phyloP scores from a whole-genome alignment of 1,140 invertebrate species.

The Eupristina koningsbergeri region DNA sequence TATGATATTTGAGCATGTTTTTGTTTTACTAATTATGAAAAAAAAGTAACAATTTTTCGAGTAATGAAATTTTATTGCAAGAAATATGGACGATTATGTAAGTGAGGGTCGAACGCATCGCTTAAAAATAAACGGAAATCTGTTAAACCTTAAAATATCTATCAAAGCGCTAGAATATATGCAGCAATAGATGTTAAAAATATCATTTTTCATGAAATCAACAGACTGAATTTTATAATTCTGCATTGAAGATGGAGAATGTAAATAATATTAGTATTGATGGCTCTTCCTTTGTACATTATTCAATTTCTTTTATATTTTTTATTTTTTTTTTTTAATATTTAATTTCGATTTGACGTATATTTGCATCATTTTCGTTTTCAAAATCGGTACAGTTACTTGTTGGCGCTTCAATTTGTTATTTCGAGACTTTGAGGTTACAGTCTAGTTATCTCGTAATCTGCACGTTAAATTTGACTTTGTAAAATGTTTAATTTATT shows the following conservation, averaged over 20 bases:
- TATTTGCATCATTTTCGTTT: background rate
- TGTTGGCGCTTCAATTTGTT: conserved; percentile 21
- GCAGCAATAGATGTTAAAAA: conserved; percentile 32
- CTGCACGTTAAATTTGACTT: conserved; percentile 22
- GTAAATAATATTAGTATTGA: background rate
- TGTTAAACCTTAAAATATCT: conserved; percentile 46
- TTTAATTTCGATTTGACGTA: conserved; percentile 14
- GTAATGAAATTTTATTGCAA: background rate
- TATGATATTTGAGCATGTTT: too few species aligned
- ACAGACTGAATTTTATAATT: background rate
- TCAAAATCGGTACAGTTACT: background rate
- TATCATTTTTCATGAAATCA: conserved; percentile 34
- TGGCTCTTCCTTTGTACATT: background rate
- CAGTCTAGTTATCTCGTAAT: conserved; percentile 37
- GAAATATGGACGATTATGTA: background rate
- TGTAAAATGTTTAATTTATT: conserved; percentile 21
- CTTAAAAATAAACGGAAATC: conserved; percentile 44
- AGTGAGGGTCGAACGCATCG: conserved; percentile 16
- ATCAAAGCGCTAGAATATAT: conserved; percentile 25
- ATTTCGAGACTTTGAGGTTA: conserved; percentile 41
- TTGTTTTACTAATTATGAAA: background rate
- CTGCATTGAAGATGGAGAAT: background rate
- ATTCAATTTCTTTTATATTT: background rate
- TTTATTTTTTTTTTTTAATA: background rate
- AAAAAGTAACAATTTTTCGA: too few species aligned